Percentiles rank a stretch among this genome's conserved stretches.
These are phyloP conservation scores for Condylura cristata DNA, from an alignment of 2,113 vertebrate genomes.

Conservation along the genomic window DNA sequence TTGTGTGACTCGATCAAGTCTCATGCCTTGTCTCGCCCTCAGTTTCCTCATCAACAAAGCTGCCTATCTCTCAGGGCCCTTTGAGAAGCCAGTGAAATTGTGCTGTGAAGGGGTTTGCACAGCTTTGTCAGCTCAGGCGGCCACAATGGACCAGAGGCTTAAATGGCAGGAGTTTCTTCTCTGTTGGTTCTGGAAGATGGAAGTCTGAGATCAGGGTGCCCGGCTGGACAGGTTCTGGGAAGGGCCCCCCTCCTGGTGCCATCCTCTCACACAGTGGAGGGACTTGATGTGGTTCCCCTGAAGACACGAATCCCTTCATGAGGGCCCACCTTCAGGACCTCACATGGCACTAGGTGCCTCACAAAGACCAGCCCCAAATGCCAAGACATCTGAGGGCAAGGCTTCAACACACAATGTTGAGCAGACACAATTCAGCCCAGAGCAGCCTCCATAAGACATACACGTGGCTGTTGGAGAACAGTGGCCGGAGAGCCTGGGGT, in stretches of 20 bases:
- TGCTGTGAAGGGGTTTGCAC: not conserved
- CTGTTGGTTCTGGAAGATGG: not conserved
- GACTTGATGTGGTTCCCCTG: not conserved
- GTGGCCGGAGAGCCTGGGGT: no score
- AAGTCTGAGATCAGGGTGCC: not conserved
- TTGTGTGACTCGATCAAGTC: not conserved
- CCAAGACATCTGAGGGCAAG: no score
- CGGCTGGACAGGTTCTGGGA: not conserved
- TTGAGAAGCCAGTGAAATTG: not conserved
- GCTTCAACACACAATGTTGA: rapidly evolving
- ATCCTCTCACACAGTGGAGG: not conserved
- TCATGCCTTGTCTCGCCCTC: not conserved
- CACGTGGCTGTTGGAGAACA: not conserved
- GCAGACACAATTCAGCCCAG: not conserved
- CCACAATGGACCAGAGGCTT: not conserved
- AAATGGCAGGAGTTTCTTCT: no score
- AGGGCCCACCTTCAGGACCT: not conserved
- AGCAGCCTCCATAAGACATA: no score
- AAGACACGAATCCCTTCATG: not conserved
- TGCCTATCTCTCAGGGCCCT: not conserved
- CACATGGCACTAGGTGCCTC: not conserved
- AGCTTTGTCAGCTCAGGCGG: not conserved
- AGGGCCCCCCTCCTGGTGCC: no score
- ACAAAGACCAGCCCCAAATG: not conserved
- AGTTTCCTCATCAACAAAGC: no score